phyloP scores from a whole-genome alignment of 2,888 invertebrate genomes.

The Chymomyza procnemis region DNA sequence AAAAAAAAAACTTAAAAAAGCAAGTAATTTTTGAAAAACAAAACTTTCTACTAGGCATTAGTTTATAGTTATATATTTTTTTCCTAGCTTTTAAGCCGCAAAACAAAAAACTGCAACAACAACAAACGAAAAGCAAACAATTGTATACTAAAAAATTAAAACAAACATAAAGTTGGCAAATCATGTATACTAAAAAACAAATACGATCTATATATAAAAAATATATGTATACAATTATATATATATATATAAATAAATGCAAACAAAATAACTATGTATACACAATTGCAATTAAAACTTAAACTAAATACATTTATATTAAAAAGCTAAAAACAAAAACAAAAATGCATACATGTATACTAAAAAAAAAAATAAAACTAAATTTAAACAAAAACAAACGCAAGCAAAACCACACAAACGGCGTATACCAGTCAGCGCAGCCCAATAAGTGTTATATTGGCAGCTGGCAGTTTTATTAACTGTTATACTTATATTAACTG shows the following conservation, averaged over 20 bases:
- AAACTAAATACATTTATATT: conserved; percentile 49
- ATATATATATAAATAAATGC: conserved; percentile 24
- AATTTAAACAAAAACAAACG: conserved; percentile 5
- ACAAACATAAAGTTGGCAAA: conserved; percentile 14
- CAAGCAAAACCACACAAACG: background rate
- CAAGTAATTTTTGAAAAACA: conserved; percentile 18
- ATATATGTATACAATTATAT: conserved; percentile 7
- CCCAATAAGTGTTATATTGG: background rate
- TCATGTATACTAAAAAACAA: conserved; percentile 44
- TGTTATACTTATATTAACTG: background rate
- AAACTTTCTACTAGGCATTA: conserved; percentile 49
- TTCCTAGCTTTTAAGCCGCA: conserved; percentile 53
- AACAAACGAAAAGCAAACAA: conserved; percentile 38
- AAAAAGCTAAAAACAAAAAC: background rate
- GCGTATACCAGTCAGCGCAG: background rate
- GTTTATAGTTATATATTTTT: conserved; percentile 60
- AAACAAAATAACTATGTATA: conserved; percentile 22
- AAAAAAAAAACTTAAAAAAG: background rate
- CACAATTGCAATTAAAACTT: conserved; percentile 26
- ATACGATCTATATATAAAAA: conserved; percentile 37
- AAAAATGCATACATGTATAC: conserved; percentile 49
- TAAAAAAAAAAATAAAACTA: conserved; percentile 2
- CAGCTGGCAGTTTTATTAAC: too few relatives aligned
- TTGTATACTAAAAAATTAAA: conserved; percentile 60
- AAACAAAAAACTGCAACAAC: conserved; percentile 12